Evolutionary conservation across 2,113 vertebrate genomes (phyloP).

Genomic region (Gadus chalcogrammus): DNA sequence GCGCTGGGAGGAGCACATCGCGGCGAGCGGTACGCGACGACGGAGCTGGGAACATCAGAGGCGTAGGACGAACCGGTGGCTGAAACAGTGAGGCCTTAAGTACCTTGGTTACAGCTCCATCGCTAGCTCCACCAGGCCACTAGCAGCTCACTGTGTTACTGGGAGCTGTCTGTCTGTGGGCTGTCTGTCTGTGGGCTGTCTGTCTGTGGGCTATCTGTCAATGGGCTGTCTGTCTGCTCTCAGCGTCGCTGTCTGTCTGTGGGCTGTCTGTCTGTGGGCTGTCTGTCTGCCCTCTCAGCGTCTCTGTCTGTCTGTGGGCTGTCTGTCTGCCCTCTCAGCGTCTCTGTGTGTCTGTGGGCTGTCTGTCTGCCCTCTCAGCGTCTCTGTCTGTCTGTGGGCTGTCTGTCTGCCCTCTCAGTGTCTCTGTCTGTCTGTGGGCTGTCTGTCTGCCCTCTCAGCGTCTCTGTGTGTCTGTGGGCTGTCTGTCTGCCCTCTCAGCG

Average conservation of each 20-base stretch:
- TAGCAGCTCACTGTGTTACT: neutral
- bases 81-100: conserved; percentile 18
- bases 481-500: neutral
- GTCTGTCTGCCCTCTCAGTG: too few relatives aligned
- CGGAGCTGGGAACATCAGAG: conserved; percentile 2
- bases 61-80: neutral
- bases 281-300: too few relatives aligned
- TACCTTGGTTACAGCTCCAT: conserved; percentile 51
- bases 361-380: too few relatives aligned
- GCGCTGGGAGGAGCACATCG: neutral
- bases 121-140: neutral
- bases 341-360: too few relatives aligned
- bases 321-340: too few relatives aligned
- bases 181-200: neutral
- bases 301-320: too few relatives aligned
- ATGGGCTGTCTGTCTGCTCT: neutral
- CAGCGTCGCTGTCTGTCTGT: too few relatives aligned
- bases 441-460: too few relatives aligned
- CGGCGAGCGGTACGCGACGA: conserved; percentile 8
- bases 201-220: neutral
- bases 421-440: too few relatives aligned
- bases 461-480: neutral
- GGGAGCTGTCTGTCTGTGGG: neutral
- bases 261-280: too few relatives aligned
- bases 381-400: too few relatives aligned